Evolutionary conservation across 1,140 invertebrate species (phyloP), one percentile per base, ranked within the genome.

Genomic region (Oreohelix idahoensis): DNA sequence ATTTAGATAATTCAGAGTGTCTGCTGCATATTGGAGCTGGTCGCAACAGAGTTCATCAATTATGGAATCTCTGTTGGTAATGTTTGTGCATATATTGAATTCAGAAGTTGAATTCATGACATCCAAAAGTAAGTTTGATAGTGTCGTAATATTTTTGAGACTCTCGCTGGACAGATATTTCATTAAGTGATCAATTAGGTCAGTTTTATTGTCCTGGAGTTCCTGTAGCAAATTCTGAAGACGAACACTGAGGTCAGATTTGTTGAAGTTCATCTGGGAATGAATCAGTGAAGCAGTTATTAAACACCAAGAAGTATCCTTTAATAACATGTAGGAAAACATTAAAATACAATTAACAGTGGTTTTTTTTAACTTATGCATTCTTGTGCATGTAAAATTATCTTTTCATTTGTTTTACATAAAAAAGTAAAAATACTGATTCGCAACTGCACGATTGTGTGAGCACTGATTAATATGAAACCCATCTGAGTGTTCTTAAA

Each of bases 231-330:
- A 39, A 2, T 39, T 73, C 10, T 73, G 15, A 20, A 73, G 71
- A 29, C 42, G 36, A 23, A 8, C 23, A n/a, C 20, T 42, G 29
- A 73, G 71, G 13, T 73, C 71, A 13, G 71, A 23, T 45, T 10
- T 42, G 20, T 73, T 73, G 36, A 39, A 45, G n/a, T 73, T 73
- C 36, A 73, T 42, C 71, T 73, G 71, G 2, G 51, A 15, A 58
- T 58, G 51, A 58, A 26, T 23, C 10, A 58, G 23, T n/a, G n/a
- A n/a, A n/a, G n/a, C n/a, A n/a, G n/a, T n/a, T n/a, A n/a, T n/a
- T n/a, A n/a, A n/a, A n/a, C n/a, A n/a, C n/a, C n/a, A n/a, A n/a
- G n/a, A n/a, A n/a, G n/a, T n/a, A n/a, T n/a, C n/a, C n/a, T n/a
- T n/a, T n/a, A n/a, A n/a, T n/a, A n/a, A n/a, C n/a, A n/a, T n/a